A percentile compares a stretch with the other conserved stretches of the same genome.
phyloP scores from a whole-genome alignment of 2,797 vertebrate species.

The Coregonus sp. region DNA sequence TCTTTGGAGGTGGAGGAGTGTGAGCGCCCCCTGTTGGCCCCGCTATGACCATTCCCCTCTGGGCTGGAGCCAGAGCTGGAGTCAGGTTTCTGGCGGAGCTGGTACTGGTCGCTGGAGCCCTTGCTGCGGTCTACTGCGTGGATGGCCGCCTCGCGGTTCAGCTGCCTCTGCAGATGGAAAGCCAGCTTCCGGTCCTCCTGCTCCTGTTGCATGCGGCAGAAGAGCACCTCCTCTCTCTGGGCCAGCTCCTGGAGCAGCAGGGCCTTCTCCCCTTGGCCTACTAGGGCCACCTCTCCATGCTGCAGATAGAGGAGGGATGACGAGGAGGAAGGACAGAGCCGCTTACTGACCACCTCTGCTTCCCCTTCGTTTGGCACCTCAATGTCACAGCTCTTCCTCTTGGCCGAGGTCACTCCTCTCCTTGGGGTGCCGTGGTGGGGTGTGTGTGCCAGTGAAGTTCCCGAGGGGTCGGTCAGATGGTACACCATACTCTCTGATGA shows the following conservation, averaged over 20 bases:
- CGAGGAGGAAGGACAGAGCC: not conserved
- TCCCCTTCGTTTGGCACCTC: slow-evolving; percentile 7
- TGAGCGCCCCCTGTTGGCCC: not conserved
- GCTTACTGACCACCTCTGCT: slow-evolving; percentile 34
- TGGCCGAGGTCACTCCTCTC: slow-evolving; percentile 15
- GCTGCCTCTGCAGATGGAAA: slow-evolving; percentile 81
- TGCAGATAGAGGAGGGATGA: not conserved
- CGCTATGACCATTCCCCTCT: not conserved
- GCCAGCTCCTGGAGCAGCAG: slow-evolving; percentile 57
- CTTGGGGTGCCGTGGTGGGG: not conserved
- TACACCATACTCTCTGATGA: not conserved
- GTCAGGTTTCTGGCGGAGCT: slow-evolving; percentile 67
- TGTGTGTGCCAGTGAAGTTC: not conserved
- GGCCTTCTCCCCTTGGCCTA: not conserved
- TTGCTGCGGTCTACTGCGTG: slow-evolving; percentile 79
- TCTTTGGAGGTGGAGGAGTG: not conserved
- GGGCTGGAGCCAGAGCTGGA: not conserved
- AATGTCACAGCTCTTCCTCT: slow-evolving; percentile 55
- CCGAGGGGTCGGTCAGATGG: not conserved
- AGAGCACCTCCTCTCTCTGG: slow-evolving; percentile 73
- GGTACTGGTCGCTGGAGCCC: slow-evolving; percentile 83
- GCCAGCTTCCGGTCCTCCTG: slow-evolving; percentile 87
- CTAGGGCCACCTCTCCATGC: not conserved
- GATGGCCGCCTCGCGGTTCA: slow-evolving; percentile 74
- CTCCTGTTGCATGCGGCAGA: slow-evolving; percentile 80